phyloP scores from a whole-genome alignment of 2,888 invertebrate species.

The Lithosia quadra region DNA sequence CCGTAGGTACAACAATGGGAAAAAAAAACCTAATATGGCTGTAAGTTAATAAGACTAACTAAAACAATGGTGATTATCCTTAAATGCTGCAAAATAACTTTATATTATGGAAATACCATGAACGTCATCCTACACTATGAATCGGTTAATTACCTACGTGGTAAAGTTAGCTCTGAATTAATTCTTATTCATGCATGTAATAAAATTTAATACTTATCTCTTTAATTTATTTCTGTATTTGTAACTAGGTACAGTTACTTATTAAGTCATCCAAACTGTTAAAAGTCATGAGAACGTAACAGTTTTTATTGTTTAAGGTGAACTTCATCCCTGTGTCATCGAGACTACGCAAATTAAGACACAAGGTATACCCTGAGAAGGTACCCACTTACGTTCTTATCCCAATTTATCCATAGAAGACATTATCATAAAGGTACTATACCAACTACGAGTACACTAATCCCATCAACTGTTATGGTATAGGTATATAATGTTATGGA shows the following conservation, averaged over 20 bases:
- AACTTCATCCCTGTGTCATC: too few relatives aligned
- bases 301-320: too few relatives aligned
- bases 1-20: background rate
- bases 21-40: background rate
- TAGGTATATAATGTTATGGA: too few relatives aligned
- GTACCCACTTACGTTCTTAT: too few relatives aligned
- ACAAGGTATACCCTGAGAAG: too few relatives aligned
- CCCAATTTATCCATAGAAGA: too few relatives aligned
- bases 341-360: too few relatives aligned
- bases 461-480: too few relatives aligned
- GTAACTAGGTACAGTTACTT: constrained; percentile 11
- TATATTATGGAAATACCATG: constrained; percentile 48
- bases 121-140: constrained; percentile 37
- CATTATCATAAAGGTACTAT: too few relatives aligned
- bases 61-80: constrained; percentile 41
- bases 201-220: constrained; percentile 22
- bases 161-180: constrained; percentile 13
- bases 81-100: constrained; percentile 36
- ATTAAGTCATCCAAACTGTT: constrained; percentile 26
- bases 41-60: constrained; percentile 9
- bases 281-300: background rate
- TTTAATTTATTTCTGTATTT: constrained; percentile 25
- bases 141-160: constrained; percentile 7
- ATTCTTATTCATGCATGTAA: constrained; percentile 20
- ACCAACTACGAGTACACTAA: too few relatives aligned